Percentiles rank a stretch among this genome's conserved stretches.
Evolutionary conservation across 2,113 vertebrate genomes (phyloP).

Genomic region (Reinhardtius hippoglossoides): DNA sequence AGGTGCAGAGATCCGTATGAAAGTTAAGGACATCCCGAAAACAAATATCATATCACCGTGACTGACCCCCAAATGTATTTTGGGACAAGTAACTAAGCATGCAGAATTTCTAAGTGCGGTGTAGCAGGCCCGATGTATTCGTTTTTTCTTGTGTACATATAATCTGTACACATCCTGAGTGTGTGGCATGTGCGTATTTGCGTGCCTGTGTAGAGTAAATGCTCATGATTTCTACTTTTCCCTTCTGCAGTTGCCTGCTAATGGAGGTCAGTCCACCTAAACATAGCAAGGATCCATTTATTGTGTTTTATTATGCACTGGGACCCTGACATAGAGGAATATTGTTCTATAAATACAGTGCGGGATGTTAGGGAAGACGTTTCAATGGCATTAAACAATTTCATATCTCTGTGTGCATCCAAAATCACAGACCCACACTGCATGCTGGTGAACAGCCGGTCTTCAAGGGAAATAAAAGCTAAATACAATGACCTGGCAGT

Average conservation of each 20-base stretch:
- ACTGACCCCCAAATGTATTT: background rate
- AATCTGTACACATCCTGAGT: background rate
- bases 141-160: background rate
- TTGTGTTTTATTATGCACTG: constrained; percentile 79
- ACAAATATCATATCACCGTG: background rate
- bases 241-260: constrained; percentile 52
- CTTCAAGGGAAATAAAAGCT: background rate
- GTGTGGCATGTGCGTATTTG: background rate
- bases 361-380: constrained; percentile 12
- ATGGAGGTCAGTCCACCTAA: constrained; percentile 72
- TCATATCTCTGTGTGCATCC: constrained; percentile 21
- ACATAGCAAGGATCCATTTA: constrained; percentile 79
- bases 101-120: background rate
- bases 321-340: constrained; percentile 69
- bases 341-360: constrained; percentile 79
- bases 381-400: constrained; percentile 56
- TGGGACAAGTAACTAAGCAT: background rate
- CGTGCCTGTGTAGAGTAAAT: constrained; percentile 14
- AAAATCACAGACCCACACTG: constrained; percentile 19
- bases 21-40: background rate
- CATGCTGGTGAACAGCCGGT: background rate
- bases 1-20: background rate
- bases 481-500: constrained; percentile 1
- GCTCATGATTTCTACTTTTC: constrained; percentile 52
- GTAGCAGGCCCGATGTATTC: background rate